These are phyloP conservation scores for Halcyon senegalensis DNA, from an alignment of 2,113 vertebrate genomes.

Conservation along the genomic window DNA sequence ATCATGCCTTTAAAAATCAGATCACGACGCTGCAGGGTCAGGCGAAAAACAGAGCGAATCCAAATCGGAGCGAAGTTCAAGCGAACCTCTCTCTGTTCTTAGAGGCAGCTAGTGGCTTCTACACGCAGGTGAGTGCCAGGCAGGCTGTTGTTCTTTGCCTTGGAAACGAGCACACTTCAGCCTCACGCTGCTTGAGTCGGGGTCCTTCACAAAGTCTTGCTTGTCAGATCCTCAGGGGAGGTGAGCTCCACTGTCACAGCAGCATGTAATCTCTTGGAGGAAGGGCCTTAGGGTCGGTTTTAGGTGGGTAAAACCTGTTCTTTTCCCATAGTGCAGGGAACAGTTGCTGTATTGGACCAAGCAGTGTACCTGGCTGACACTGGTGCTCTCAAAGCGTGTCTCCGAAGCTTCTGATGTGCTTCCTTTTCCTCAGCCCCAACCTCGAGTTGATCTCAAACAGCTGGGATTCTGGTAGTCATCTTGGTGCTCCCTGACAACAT, in stretches of 20 bases:
- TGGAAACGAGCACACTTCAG: background rate
- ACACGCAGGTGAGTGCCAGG: constrained; percentile 89
- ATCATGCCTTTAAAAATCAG: constrained; percentile 99
- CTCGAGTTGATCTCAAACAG: background rate
- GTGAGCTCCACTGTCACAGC: background rate
- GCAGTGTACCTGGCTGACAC: background rate
- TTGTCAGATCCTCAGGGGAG: background rate
- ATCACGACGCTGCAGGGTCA: constrained; percentile 99
- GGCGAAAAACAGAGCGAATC: constrained; percentile 98
- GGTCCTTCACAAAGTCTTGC: background rate
- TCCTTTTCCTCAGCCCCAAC: background rate
- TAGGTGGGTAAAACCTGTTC: background rate
- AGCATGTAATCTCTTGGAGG: background rate
- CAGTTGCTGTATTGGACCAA: background rate
- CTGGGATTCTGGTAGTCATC: background rate
- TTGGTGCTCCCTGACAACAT: background rate
- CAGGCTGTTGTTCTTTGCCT: too few relatives aligned
- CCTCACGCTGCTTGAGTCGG: accelerated
- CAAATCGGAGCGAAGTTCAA: constrained; percentile 97
- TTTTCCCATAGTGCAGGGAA: background rate
- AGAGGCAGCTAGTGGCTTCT: constrained; percentile 98
- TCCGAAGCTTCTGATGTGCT: background rate
- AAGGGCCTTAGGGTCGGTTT: background rate
- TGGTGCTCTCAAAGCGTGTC: background rate
- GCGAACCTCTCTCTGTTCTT: constrained; percentile 97